Conservation (phyloP, 2,797 vertebrate genomes). For the Xiphorhynchus erythropygius region DNA sequence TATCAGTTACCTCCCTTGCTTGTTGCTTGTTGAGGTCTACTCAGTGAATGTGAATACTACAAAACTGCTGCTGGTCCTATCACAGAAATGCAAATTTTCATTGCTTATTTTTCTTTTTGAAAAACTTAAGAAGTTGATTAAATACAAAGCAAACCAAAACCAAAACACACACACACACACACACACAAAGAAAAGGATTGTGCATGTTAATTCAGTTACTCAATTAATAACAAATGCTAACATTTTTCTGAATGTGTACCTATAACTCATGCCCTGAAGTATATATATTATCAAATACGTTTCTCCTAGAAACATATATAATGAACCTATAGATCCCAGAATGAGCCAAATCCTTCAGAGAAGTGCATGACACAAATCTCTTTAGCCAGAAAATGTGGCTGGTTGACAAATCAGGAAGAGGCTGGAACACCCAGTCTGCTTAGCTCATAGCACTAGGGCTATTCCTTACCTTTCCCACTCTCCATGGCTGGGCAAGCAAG, state of each 20-base stretch:
- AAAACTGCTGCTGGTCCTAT: not conserved
- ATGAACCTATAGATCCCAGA: not conserved
- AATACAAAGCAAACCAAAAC: too few relatives aligned
- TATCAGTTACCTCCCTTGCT: not conserved
- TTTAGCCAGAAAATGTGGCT: not conserved
- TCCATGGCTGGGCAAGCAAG: not conserved
- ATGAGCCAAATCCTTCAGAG: not conserved
- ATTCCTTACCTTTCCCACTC: not conserved
- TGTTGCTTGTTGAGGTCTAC: not conserved
- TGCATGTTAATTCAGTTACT: not conserved
- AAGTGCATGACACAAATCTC: not conserved
- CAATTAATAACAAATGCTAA: not conserved
- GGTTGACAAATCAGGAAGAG: not conserved
- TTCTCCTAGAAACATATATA: not conserved
- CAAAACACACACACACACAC: too few relatives aligned
- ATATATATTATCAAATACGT: not conserved
- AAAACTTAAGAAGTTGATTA: not conserved
- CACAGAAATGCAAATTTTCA: not conserved
- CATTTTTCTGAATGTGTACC: not conserved
- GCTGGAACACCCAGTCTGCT: not conserved
- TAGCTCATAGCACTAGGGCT: not conserved
- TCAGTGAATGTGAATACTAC: not conserved
- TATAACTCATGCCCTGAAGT: not conserved
- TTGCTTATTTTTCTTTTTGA: not conserved
- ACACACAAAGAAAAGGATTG: fast-evolving